Base-by-base conservation (phyloP, 1,140 invertebrate species). In the Penaeus vannamei region DNA sequence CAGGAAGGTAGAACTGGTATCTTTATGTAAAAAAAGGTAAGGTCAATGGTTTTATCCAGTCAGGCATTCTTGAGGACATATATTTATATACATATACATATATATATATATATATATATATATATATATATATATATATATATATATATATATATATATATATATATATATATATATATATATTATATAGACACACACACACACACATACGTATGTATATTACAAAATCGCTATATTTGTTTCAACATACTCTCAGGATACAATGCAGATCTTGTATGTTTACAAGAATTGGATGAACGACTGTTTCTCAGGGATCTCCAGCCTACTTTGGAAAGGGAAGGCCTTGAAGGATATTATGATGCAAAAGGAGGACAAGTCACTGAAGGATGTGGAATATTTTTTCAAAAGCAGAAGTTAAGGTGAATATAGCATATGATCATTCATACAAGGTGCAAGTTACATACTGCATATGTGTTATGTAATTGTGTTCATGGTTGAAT, bases 251-350 rank as follows among this genome's bases (percentile, higher is more conserved):
- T 72, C 64, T 19, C 91, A 95, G 97, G 97, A 26, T 99, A 98
- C 92, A 97, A 98, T 94, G 95, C 95, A 59, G 98, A 99, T 93
- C 94, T 99, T 76, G 94, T 98, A 62, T 98, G 97, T 92, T 93
- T 99, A 22, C 98, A 99, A 95, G 98, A 99, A 95, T 97, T 98
- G 0, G 98, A 98, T 93, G 92, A 91, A 36, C 97, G 96, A 93
- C 93, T 98, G 42, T 98, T 96, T 92, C 92, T 96, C 26, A 92
- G 95, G 91, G 96, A 97, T 92, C 93, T 98, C n/a, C 91, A 93
- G 61, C 95, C 95, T 20, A 93, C 95, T 29, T 93, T 98, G 0
- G 92, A 92, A 20, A 87, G 91, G 14, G 89, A 94, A 17, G 94
- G 95, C 10, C 95, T 95, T 84, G 93, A 94, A 83, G 95, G 96